Evolutionary conservation across 2,797 vertebrate species (phyloP).

Genomic region (Cirrhinus mrigala): DNA sequence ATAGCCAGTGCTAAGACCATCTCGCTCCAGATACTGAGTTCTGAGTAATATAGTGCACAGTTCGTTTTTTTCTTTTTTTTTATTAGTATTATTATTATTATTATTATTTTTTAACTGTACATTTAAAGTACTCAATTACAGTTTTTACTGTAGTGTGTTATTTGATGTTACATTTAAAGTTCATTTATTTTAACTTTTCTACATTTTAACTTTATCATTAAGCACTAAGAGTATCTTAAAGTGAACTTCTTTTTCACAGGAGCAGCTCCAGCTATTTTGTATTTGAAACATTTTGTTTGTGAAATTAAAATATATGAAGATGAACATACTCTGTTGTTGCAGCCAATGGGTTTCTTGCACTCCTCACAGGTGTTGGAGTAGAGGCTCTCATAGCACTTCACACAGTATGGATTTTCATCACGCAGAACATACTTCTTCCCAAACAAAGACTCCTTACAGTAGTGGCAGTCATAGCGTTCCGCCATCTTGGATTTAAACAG

Average conservation of each 20-base stretch:
- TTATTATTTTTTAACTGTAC: too few relatives aligned
- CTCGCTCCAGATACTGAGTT: not conserved
- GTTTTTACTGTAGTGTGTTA: too few relatives aligned
- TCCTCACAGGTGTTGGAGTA: conserved; percentile 97
- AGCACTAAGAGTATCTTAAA: too few relatives aligned
- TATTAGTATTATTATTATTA: too few relatives aligned
- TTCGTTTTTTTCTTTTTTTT: too few relatives aligned
- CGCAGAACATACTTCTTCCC: conserved; percentile 95
- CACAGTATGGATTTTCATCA: conserved; percentile 95
- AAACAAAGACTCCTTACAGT: conserved; percentile 94
- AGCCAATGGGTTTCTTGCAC: conserved; percentile 94
- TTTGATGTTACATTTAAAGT: too few relatives aligned
- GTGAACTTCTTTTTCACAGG: too few relatives aligned
- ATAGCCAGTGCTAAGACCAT: not conserved
- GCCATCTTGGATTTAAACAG: conserved; percentile 79
- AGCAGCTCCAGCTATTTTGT: too few relatives aligned
- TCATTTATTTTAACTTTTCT: too few relatives aligned
- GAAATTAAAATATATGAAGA: not conserved
- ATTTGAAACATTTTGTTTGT: not conserved
- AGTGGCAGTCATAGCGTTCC: conserved; percentile 85
- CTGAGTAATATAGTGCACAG: not conserved
- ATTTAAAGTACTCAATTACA: too few relatives aligned
- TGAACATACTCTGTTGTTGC: conserved; percentile 90
- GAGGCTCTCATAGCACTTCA: conserved; percentile 94
- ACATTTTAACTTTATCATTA: too few relatives aligned